A percentile compares a stretch with the other conserved stretches of the same genome.
phyloP scores from a whole-genome alignment of 2,113 vertebrate species.

The Campylomormyrus tamandua region DNA sequence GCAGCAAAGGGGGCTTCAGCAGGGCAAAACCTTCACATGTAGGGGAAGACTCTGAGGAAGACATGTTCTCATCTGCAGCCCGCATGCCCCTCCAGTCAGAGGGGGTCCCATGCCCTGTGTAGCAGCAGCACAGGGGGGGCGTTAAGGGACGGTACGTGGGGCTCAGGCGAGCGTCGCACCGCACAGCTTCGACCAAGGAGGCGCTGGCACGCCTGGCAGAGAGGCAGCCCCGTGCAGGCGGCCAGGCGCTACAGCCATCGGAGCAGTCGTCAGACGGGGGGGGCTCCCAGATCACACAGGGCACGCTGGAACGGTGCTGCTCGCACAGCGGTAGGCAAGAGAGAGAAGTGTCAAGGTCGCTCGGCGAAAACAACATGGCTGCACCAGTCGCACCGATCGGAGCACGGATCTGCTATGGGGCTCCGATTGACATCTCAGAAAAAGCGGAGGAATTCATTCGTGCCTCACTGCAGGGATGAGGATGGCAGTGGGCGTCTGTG shows the following conservation, averaged over 20 bases:
- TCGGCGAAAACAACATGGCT: background rate
- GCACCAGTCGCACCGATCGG: background rate
- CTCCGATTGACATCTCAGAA: background rate
- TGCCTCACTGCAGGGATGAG: background rate
- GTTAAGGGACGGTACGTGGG: slow-evolving; percentile 25
- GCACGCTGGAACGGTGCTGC: slow-evolving; percentile 7
- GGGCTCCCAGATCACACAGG: slow-evolving; percentile 27
- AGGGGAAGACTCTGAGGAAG: slow-evolving; percentile 23
- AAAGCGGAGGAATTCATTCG: background rate
- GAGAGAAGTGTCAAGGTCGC: background rate
- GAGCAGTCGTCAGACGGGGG: slow-evolving; percentile 42
- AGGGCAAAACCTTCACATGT: slow-evolving; percentile 19
- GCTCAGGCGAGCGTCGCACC: slow-evolving; percentile 37
- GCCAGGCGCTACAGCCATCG: slow-evolving; percentile 29
- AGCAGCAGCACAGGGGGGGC: slow-evolving; percentile 16
- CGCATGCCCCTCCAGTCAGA: slow-evolving; percentile 15
- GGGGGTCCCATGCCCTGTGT: slow-evolving; percentile 36
- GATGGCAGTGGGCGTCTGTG: background rate
- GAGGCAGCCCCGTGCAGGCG: slow-evolving; percentile 33
- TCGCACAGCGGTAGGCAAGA: background rate
- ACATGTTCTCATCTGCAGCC: slow-evolving; percentile 22
- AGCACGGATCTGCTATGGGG: background rate
- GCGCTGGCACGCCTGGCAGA: slow-evolving; percentile 52
- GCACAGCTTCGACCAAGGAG: slow-evolving; percentile 49
- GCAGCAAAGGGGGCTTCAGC: slow-evolving; percentile 12